Evolutionary conservation across 2,888 invertebrate species (phyloP), one percentile per base, ranked within the genome.

Genomic region (Heliconius ismenius): DNA sequence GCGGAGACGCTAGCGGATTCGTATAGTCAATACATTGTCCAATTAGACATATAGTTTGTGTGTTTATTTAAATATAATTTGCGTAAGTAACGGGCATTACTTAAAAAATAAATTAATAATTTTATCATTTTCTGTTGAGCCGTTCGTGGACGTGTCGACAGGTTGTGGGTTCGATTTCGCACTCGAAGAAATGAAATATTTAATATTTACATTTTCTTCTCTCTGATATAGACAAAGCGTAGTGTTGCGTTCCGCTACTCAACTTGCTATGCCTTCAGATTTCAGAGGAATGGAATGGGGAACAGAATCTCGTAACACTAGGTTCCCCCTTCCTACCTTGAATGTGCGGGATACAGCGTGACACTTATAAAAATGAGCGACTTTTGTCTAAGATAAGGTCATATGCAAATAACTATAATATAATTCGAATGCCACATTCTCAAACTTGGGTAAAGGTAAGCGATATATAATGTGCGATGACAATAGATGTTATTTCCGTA

Each of bases 11-110:
- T 80, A 80, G 84, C 24, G 63, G 39, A n/a, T 67, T 43, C 84
- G 79, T 82, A 83, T 80, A 83, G 81, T 84, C 84, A 82, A 81
- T 82, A 86, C 87, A 89, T 87, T 89, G 83, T 86, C 90, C 91
- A 91, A 91, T 92, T 91, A 91, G 89, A 87, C 81, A 83, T 79
- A 83, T 84, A 86, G 90, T 90, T 39, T 36, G 26, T 18, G 4
- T 11, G 18, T 26, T 24, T 26, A 68, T 18, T 15, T 43, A 43
- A 39, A 43, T 49, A 49, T 43, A 49, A 24, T 49, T 54, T 28
- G 62, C 15, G 18, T 69, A 28, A 54, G 13, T 32, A 6, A 49
- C 1, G 7, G 21, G 2, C 28, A 6, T 43, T 69, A 26, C n/a
- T 49, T 11, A 65, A n/a, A n/a, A 32, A 21, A 11, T 10, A 21